Evolutionary conservation across 1,140 invertebrate species (phyloP).

Genomic region (Lamellibrachia luymesi): DNA sequence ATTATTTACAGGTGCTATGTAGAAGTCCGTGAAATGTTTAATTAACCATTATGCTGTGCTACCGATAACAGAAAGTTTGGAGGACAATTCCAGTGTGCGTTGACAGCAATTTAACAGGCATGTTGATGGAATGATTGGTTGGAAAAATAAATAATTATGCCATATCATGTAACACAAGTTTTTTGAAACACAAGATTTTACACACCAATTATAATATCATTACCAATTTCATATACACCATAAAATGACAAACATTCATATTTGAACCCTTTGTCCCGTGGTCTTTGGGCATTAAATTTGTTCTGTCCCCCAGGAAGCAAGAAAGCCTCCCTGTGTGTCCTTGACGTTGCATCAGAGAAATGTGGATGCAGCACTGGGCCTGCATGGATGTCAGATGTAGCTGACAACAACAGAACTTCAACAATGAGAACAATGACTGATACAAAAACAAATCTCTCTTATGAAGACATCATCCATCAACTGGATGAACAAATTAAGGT

Average conservation of each 20-base stretch:
- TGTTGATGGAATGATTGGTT: background rate
- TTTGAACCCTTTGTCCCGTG: background rate
- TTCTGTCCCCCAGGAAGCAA: background rate
- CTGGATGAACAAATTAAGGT: slow-evolving; percentile 5
- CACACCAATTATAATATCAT: background rate
- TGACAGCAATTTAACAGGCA: background rate
- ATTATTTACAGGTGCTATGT: no score
- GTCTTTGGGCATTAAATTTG: background rate
- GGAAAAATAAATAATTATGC: background rate
- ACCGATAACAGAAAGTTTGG: no score
- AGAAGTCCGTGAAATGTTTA: no score
- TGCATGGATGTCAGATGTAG: background rate
- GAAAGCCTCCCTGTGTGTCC: background rate
- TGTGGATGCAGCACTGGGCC: background rate
- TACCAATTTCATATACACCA: background rate
- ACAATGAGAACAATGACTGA: slow-evolving; percentile 5
- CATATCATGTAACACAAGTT: background rate
- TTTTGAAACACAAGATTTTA: background rate
- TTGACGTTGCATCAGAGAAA: background rate
- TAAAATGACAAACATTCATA: background rate
- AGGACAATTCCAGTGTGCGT: background rate
- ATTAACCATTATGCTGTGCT: no score
- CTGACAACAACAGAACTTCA: background rate
- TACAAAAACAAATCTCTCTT: background rate
- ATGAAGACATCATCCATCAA: background rate